Conservation (phyloP, 2,797 vertebrate species). For the Etheostoma perlongum region DNA sequence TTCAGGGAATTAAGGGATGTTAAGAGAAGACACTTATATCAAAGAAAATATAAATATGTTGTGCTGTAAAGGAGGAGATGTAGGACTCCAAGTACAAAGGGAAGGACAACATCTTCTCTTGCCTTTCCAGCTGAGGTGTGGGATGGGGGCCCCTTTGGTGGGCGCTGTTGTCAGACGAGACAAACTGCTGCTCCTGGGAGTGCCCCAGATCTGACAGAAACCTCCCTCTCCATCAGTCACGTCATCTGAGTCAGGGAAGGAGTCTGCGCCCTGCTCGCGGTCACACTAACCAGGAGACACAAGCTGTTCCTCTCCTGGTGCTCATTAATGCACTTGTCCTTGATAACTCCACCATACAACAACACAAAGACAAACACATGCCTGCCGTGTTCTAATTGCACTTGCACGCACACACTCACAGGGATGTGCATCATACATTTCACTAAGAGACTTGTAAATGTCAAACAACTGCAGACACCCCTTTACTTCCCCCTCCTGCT, state of each 20-base stretch:
- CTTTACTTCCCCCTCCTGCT: slow-evolving; percentile 59
- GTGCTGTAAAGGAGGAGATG: slow-evolving; percentile 12
- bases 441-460: slow-evolving; percentile 80
- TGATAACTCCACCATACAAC: slow-evolving; percentile 83
- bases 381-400: slow-evolving; percentile 86
- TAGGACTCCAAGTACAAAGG: slow-evolving; percentile 30
- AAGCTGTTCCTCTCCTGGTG: slow-evolving; percentile 90
- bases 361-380: slow-evolving; percentile 83
- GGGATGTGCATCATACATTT: slow-evolving; percentile 71
- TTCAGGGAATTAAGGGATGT: background rate
- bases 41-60: slow-evolving; percentile 27
- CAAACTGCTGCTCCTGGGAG: slow-evolving; percentile 95
- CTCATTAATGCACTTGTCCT: slow-evolving; percentile 88
- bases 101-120: slow-evolving; percentile 81
- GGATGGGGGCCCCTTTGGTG: slow-evolving; percentile 89
- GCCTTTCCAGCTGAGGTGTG: slow-evolving; percentile 89
- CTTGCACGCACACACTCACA: slow-evolving; percentile 51
- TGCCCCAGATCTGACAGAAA: slow-evolving; percentile 94
- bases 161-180: slow-evolving; percentile 94
- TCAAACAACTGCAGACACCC: slow-evolving; percentile 73
- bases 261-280: slow-evolving; percentile 83
- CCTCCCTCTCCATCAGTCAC: slow-evolving; percentile 87
- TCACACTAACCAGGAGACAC: slow-evolving; percentile 86
- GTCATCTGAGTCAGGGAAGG: slow-evolving; percentile 83
- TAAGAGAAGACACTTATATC: background rate